A percentile compares a stretch with the other conserved stretches of the same genome.
phyloP scores from a whole-genome alignment of 53 echinoderm and acorn worm species.

The Apostichopus leukothele region DNA sequence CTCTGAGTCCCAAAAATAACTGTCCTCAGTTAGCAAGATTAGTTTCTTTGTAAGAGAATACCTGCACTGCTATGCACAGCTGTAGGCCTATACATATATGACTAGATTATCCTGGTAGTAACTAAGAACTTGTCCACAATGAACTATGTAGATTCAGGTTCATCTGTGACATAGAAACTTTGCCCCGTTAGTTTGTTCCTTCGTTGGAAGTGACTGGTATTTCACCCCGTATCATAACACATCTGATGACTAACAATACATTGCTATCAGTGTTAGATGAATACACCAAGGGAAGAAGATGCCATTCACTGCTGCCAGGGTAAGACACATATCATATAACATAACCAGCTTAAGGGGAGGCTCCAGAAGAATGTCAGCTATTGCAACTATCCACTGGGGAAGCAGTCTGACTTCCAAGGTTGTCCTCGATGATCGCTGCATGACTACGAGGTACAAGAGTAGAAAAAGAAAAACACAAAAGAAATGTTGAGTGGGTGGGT shows the following conservation, averaged over 20 bases:
- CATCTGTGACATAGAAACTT: too few species aligned
- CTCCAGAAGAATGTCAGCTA: slow-evolving; percentile 43
- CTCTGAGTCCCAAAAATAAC: too few species aligned
- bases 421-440: not conserved
- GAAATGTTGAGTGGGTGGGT: not conserved
- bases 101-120: too few species aligned
- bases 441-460: too few species aligned
- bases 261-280: not conserved
- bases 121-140: too few species aligned
- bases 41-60: too few species aligned
- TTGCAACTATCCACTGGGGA: slow-evolving; percentile 30
- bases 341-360: not conserved
- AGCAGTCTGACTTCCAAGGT: not conserved
- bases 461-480: too few species aligned
- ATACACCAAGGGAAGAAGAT: not conserved
- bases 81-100: too few species aligned
- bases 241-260: not conserved
- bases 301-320: not conserved
- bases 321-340: not conserved
- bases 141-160: too few species aligned
- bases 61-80: too few species aligned
- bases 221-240: not conserved
- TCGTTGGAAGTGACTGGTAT: slow-evolving; percentile 1
- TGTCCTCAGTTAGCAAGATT: too few species aligned
- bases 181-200: not conserved